phyloP scores from a whole-genome alignment of 2,888 invertebrate species.

The Stenodema calcarata region DNA sequence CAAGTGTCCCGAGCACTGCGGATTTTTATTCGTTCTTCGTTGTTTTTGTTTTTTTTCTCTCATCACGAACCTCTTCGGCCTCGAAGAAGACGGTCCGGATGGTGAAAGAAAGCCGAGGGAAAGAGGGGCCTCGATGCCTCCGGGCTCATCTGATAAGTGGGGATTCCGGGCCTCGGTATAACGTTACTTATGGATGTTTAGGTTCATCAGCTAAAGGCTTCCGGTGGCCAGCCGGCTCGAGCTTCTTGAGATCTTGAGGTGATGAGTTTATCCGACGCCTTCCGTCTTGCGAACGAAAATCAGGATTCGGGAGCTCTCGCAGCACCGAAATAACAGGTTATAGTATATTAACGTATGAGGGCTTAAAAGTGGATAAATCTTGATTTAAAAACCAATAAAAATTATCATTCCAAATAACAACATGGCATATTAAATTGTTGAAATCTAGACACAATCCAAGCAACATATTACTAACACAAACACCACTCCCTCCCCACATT shows the following conservation, averaged over 20 bases:
- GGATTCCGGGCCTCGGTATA: background rate
- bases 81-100: background rate
- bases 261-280: background rate
- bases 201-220: background rate
- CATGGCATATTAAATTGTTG: too few species aligned
- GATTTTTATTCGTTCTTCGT: too few species aligned
- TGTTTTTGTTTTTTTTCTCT: background rate
- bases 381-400: too few species aligned
- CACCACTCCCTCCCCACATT: too few species aligned
- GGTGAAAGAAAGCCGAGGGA: background rate
- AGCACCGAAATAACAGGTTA: too few species aligned
- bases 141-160: background rate
- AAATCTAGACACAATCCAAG: too few species aligned
- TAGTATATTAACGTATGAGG: too few species aligned
- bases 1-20: background rate
- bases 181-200: slow-evolving; percentile 2
- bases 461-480: too few species aligned
- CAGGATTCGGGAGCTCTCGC: too few species aligned
- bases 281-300: background rate
- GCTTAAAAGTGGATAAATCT: too few species aligned
- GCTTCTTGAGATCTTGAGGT: background rate
- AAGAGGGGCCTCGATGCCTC: background rate
- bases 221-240: background rate
- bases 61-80: background rate
- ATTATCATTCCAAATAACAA: too few species aligned